These are phyloP conservation scores for Latheticus oryzae DNA, from an alignment of 2,888 invertebrate genomes.

Conservation along the genomic window DNA sequence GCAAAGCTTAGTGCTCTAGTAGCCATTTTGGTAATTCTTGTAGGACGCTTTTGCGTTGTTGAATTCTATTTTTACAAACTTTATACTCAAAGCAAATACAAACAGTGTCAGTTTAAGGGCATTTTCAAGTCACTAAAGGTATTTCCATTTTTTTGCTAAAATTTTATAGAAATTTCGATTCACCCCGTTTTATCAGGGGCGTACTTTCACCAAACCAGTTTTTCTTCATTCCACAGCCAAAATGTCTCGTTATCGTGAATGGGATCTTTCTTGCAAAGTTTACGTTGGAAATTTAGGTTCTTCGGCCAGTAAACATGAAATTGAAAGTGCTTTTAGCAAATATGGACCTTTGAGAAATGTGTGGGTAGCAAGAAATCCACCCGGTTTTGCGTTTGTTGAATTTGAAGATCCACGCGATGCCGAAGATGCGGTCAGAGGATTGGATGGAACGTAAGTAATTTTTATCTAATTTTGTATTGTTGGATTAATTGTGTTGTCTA, in stretches of 20 bases:
- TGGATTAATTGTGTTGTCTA: constrained; percentile 58
- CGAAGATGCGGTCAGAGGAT: constrained; percentile 83
- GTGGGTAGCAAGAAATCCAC: constrained; percentile 97
- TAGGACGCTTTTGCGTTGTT: constrained; percentile 23
- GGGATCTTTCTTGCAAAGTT: constrained; percentile 91
- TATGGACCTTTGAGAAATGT: constrained; percentile 94
- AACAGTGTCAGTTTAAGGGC: constrained; percentile 7
- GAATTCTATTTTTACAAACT: constrained; percentile 3
- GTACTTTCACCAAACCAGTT: constrained; percentile 25
- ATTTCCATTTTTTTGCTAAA: neutral
- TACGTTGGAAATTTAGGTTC: constrained; percentile 96
- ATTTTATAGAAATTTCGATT: too few relatives aligned
- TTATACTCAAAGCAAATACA: constrained; percentile 9
- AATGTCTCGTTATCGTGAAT: constrained; percentile 83
- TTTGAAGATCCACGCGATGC: constrained; percentile 94
- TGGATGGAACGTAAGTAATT: constrained; percentile 60
- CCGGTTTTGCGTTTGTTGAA: constrained; percentile 95
- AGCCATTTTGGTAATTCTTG: constrained; percentile 18
- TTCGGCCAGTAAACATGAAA: constrained; percentile 90
- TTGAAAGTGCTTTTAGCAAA: constrained; percentile 92
- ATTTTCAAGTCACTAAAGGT: constrained; percentile 2
- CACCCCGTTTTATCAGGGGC: constrained; percentile 11
- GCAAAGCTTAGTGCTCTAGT: neutral
- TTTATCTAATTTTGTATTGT: constrained; percentile 2
- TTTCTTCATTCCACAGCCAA: constrained; percentile 19